Percentiles rank a stretch among this genome's conserved stretches.
These are phyloP conservation scores for Platycheirus rosarum DNA, from an alignment of 2,888 invertebrate genomes.

Conservation along the genomic window DNA sequence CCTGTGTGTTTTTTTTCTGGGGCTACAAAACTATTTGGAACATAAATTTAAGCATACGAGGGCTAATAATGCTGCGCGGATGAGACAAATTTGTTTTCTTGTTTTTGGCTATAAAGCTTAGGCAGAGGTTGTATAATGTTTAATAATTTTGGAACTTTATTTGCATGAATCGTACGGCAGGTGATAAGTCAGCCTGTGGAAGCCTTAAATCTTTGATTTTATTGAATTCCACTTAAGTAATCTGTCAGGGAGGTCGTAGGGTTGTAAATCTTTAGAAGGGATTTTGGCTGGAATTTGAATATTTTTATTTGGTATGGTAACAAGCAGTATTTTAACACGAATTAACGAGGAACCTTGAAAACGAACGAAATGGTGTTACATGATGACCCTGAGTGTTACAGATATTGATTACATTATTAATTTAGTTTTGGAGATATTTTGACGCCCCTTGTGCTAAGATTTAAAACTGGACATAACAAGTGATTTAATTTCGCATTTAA, in stretches of 20 bases:
- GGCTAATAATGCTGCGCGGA: slow-evolving; percentile 27
- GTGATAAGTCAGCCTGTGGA: slow-evolving; percentile 30
- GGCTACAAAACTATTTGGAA: slow-evolving; percentile 42
- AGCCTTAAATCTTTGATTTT: slow-evolving; percentile 32
- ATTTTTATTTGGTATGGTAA: slow-evolving; percentile 3
- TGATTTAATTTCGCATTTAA: no score
- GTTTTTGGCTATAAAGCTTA: slow-evolving; percentile 11
- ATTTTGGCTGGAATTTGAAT: slow-evolving; percentile 25
- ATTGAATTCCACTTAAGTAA: slow-evolving; percentile 37
- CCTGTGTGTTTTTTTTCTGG: slow-evolving; percentile 20
- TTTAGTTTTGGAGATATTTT: no score
- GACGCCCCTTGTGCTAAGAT: no score
- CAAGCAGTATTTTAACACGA: no score
- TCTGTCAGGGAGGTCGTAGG: slow-evolving; percentile 7
- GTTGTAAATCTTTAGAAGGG: slow-evolving; percentile 3
- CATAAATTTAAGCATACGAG: slow-evolving; percentile 46
- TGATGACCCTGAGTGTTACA: no score
- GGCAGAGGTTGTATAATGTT: slow-evolving; percentile 3
- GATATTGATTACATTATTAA: no score
- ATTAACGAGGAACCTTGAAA: no score
- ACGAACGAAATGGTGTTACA: no score
- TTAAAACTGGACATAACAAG: no score
- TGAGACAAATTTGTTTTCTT: slow-evolving; percentile 59
- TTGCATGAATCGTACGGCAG: slow-evolving; percentile 28
- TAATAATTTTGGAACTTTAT: not conserved